These are phyloP conservation scores for Meganola albula DNA, from an alignment of 2,888 invertebrate species.

Conservation along the genomic window DNA sequence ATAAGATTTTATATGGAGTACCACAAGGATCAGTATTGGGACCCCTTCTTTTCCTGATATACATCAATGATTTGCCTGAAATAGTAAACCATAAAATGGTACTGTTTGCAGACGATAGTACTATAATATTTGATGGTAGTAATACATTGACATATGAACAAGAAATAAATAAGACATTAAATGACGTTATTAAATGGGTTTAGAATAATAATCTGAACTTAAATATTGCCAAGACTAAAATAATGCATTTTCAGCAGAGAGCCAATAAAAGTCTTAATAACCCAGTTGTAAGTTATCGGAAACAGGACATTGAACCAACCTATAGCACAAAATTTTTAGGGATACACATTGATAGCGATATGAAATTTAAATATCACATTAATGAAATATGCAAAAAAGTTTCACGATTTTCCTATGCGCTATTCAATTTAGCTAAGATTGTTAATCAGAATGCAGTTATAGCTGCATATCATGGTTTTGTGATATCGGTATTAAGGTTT, in stretches of 20 bases:
- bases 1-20: neutral
- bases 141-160: neutral
- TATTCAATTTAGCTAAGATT: neutral
- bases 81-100: constrained; percentile 4
- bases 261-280: neutral
- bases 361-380: neutral
- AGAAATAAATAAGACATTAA: neutral
- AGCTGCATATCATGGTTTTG: constrained; percentile 1
- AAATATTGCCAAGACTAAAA: neutral
- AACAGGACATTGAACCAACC: neutral
- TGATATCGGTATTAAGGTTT: neutral
- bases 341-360: neutral
- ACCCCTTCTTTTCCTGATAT: neutral
- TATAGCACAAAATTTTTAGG: neutral
- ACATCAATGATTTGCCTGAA: constrained; percentile 1
- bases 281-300: neutral
- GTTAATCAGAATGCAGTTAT: neutral
- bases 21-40: neutral
- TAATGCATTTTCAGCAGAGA: constrained; percentile 1
- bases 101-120: constrained; percentile 11
- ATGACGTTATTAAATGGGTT: neutral
- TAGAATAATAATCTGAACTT: neutral
- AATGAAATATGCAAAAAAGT: neutral
- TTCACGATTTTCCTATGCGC: neutral
- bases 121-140: neutral